Conservation (phyloP, 2,113 vertebrate species). For the Oreocharis arfaki region DNA sequence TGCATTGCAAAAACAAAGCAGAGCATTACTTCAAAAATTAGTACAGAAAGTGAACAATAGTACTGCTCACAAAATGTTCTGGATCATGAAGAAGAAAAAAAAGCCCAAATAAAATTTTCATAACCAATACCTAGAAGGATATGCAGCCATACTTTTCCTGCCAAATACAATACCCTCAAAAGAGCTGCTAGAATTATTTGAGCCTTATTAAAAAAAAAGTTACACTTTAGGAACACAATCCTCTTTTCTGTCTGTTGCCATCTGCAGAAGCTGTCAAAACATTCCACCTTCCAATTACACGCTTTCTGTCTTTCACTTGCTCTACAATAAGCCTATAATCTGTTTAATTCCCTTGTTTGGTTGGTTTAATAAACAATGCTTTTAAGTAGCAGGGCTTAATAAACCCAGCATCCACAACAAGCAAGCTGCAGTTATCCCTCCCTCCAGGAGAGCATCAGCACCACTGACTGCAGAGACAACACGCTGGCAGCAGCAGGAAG, state of each 20-base stretch:
- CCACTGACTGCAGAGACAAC: accelerated
- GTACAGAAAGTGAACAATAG: background rate
- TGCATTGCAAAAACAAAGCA: background rate
- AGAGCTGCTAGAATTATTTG: background rate
- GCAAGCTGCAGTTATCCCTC: background rate
- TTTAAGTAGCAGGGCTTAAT: background rate
- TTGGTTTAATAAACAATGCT: constrained; percentile 36
- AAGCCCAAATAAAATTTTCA: background rate
- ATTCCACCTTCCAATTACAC: constrained; percentile 29
- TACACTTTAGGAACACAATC: background rate
- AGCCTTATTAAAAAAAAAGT: constrained; percentile 6
- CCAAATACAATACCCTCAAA: background rate
- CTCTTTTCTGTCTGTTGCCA: constrained; percentile 14
- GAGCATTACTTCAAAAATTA: background rate
- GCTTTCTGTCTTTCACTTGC: constrained; percentile 23
- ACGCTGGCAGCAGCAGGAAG: accelerated
- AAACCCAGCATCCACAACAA: background rate
- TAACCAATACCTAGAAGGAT: background rate
- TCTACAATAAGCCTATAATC: constrained; percentile 37
- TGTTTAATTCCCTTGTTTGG: constrained; percentile 49
- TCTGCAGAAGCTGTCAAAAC: constrained; percentile 59
- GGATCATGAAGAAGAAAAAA: background rate
- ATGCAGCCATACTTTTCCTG: background rate
- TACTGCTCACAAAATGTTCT: background rate
- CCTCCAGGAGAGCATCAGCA: background rate